Percentiles rank a stretch among this genome's conserved stretches.
These are phyloP conservation scores for Papilio helenus DNA, from an alignment of 1,140 invertebrate species.

Conservation along the genomic window DNA sequence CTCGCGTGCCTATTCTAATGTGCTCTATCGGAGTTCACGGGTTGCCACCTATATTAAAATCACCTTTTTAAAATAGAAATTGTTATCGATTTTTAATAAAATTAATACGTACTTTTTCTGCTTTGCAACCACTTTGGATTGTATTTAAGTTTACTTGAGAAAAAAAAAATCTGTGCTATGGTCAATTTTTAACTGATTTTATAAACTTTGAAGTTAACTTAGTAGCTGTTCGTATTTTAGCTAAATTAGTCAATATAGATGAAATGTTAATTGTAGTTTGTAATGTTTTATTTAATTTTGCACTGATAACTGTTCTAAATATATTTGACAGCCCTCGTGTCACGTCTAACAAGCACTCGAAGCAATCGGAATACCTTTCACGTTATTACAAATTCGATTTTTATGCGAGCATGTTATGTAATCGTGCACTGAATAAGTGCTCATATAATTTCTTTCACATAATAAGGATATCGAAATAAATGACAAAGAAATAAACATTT, in stretches of 20 bases:
- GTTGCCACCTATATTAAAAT: not conserved
- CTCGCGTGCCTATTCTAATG: conserved; percentile 70
- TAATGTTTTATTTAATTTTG: conserved; percentile 16
- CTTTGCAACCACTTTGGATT: too few relatives aligned
- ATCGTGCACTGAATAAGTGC: conserved; percentile 53
- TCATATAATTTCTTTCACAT: not conserved
- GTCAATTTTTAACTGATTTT: too few relatives aligned
- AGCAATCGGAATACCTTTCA: conserved; percentile 56
- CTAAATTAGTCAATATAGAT: not conserved
- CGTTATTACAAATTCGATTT: conserved; percentile 62
- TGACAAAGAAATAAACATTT: too few relatives aligned
- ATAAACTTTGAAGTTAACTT: not conserved
- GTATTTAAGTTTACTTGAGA: too few relatives aligned
- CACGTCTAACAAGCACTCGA: conserved; percentile 52
- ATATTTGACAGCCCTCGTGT: conserved; percentile 45
- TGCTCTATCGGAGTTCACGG: conserved; percentile 33
- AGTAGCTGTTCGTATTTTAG: not conserved
- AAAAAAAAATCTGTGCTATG: too few relatives aligned
- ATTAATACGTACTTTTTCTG: too few relatives aligned
- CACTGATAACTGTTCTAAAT: conserved; percentile 4
- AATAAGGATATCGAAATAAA: not conserved
- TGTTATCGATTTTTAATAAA: too few relatives aligned
- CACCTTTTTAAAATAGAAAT: not conserved
- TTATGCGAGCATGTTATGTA: conserved; percentile 52
- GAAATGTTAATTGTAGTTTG: not conserved